phyloP scores from a whole-genome alignment of 2,113 vertebrate species.

The Podilymbus podiceps region DNA sequence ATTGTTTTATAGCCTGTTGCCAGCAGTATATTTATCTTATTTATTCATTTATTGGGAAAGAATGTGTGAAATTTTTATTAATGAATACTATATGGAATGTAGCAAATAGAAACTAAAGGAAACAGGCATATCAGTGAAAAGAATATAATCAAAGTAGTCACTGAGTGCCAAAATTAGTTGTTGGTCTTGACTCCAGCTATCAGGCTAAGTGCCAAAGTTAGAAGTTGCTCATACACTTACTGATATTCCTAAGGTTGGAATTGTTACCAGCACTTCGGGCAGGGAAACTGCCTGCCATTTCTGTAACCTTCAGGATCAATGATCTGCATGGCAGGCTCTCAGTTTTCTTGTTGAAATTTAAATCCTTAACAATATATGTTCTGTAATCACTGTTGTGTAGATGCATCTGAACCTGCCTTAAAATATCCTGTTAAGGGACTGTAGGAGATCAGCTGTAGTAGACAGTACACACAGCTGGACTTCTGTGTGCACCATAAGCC shows the following conservation, averaged over 20 bases:
- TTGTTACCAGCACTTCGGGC: not conserved
- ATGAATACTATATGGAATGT: conserved; percentile 9
- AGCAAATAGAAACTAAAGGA: not conserved
- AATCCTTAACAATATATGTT: not conserved
- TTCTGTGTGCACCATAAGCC: not conserved
- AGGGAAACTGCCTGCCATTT: not conserved
- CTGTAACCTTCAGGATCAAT: not conserved
- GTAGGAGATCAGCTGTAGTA: not conserved
- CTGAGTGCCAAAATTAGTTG: not conserved
- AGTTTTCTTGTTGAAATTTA: not conserved
- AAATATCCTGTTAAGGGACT: not conserved
- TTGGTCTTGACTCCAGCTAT: not conserved
- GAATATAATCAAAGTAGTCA: not conserved
- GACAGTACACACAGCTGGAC: not conserved
- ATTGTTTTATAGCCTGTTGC: conserved; percentile 18
- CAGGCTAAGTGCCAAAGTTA: not conserved
- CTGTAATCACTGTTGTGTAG: not conserved
- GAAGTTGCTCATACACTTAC: not conserved
- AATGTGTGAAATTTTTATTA: conserved; percentile 11
- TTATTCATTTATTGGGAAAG: conserved; percentile 35
- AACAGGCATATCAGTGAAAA: not conserved
- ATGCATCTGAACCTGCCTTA: not conserved
- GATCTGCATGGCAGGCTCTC: not conserved
- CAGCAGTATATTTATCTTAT: conserved; percentile 9
- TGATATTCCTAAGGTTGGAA: not conserved